Percentiles rank a stretch among this genome's conserved stretches.
These are phyloP conservation scores for Vimba vimba DNA, from an alignment of 2,113 vertebrate species.

Conservation along the genomic window DNA sequence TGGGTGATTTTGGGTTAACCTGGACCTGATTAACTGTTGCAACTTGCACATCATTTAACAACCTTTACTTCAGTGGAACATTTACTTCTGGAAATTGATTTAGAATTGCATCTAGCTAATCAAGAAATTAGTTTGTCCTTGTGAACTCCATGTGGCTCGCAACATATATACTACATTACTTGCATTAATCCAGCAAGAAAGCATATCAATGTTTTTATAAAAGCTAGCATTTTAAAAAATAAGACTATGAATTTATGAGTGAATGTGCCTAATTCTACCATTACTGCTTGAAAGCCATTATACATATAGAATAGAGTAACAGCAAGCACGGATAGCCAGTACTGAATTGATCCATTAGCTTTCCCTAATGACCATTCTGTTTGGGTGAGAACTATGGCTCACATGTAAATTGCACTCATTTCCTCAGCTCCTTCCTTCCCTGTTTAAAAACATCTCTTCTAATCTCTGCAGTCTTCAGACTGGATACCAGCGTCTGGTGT, in stretches of 20 bases:
- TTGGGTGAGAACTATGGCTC: conserved; percentile 52
- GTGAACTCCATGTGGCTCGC: background rate
- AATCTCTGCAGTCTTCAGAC: conserved; percentile 26
- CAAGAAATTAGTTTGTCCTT: background rate
- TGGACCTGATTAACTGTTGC: background rate
- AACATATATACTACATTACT: background rate
- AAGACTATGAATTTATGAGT: background rate
- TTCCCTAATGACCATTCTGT: conserved; percentile 55
- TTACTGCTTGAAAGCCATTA: background rate
- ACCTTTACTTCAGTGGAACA: background rate
- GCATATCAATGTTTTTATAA: background rate
- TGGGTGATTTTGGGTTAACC: background rate
- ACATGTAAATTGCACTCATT: conserved; percentile 70
- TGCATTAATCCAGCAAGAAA: background rate
- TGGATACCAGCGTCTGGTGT: background rate
- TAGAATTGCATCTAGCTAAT: background rate
- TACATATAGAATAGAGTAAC: conserved; percentile 27
- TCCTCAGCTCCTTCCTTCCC: conserved; percentile 69
- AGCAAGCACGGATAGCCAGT: conserved; percentile 62
- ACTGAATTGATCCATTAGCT: conserved; percentile 49
- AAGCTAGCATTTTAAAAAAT: background rate
- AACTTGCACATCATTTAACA: background rate
- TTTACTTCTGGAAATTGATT: background rate
- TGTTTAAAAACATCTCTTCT: background rate
- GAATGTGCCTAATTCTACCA: background rate